Percentiles rank a stretch among this genome's conserved stretches.
These are phyloP conservation scores for Leptodactylus fuscus DNA, from an alignment of 2,113 vertebrate genomes.

Conservation along the genomic window DNA sequence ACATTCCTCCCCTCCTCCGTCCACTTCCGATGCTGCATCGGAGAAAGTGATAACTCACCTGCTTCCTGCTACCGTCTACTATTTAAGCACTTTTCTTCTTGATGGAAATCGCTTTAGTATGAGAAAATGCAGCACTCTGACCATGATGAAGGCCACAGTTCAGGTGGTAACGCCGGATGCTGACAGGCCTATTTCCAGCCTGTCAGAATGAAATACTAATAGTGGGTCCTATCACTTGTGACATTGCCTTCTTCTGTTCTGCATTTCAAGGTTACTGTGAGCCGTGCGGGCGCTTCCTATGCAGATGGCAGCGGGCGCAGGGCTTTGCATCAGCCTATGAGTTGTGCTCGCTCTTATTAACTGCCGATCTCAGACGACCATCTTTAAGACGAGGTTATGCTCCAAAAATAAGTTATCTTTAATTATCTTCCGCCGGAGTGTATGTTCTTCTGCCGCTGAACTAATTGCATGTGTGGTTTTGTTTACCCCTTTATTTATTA, in stretches of 20 bases:
- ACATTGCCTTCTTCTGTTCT: conserved; percentile 68
- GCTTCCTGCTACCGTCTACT: conserved; percentile 61
- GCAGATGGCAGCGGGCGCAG: conserved; percentile 65
- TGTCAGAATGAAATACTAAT: conserved; percentile 79
- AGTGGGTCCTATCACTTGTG: conserved; percentile 71
- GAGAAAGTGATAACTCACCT: conserved; percentile 38
- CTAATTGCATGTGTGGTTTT: neutral
- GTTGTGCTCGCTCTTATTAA: neutral
- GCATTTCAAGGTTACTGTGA: conserved; percentile 74
- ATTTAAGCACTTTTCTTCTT: conserved; percentile 72
- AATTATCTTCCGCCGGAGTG: neutral
- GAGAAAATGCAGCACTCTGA: conserved; percentile 70
- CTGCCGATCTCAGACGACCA: neutral
- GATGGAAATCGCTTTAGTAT: conserved; percentile 72
- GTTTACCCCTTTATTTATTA: conserved; percentile 17
- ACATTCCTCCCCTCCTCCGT: neutral
- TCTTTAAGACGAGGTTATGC: neutral
- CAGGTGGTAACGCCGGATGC: conserved; percentile 68
- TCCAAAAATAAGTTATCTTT: neutral
- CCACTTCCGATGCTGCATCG: neutral
- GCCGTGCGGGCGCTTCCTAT: conserved; percentile 71
- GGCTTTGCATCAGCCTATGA: conserved; percentile 36
- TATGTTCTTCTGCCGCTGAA: neutral
- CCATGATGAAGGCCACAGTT: conserved; percentile 69
- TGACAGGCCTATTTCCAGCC: conserved; percentile 74